A percentile compares a stretch with the other conserved stretches of the same genome.
These are phyloP conservation scores for Drepanosiphum platanoidis DNA, from an alignment of 2,888 invertebrate genomes.

Conservation along the genomic window DNA sequence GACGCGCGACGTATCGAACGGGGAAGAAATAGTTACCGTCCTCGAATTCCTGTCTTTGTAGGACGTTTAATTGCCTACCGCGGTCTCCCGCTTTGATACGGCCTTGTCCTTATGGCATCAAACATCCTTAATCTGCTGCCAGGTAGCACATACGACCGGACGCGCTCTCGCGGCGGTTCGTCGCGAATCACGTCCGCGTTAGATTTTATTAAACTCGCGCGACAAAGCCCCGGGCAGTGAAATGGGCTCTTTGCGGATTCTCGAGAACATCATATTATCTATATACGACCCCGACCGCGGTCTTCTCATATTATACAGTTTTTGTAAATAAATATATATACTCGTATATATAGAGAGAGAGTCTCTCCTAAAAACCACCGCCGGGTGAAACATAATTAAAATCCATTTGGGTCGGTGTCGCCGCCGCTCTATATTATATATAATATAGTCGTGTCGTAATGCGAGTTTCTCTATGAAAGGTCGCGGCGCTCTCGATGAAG, in stretches of 20 bases:
- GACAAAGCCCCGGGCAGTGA: background rate
- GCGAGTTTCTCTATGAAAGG: background rate
- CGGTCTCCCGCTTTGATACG: too few species aligned
- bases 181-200: too few species aligned
- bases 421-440: background rate
- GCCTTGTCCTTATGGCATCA: too few species aligned
- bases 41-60: too few species aligned
- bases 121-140: too few species aligned
- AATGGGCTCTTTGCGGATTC: background rate
- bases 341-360: too few species aligned
- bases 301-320: background rate
- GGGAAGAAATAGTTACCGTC: too few species aligned
- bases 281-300: background rate
- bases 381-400: conserved; percentile 8
- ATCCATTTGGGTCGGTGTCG: conserved; percentile 8
- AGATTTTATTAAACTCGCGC: background rate
- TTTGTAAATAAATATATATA: too few species aligned
- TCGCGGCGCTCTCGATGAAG: background rate
- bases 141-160: too few species aligned
- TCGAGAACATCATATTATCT: background rate
- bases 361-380: background rate
- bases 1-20: too few species aligned
- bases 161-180: too few species aligned
- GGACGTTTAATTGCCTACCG: too few species aligned
- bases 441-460: background rate